phyloP scores from a whole-genome alignment of 2,888 invertebrate species.

The Lasiommata megera region DNA sequence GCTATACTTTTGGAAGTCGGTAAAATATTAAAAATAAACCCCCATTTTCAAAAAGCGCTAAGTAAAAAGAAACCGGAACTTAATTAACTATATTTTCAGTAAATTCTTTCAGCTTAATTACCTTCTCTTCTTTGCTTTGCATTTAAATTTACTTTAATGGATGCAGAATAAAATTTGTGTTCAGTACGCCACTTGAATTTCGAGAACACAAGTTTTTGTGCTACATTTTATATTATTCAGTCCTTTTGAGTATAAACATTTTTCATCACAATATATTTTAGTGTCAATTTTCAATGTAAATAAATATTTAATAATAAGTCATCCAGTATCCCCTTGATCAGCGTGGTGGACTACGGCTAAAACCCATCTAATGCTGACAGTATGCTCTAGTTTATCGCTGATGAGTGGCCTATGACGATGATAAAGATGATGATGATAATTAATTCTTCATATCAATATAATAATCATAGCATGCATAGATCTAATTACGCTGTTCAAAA shows the following conservation, averaged over 20 bases:
- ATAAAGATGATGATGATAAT: too few species aligned
- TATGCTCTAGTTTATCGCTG: too few species aligned
- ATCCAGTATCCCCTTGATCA: too few species aligned
- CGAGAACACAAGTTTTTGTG: constrained; percentile 30
- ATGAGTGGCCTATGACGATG: too few species aligned
- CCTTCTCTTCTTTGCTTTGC: constrained; percentile 60
- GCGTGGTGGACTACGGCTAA: too few species aligned
- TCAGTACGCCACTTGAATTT: constrained; percentile 43
- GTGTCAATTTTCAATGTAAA: neutral
- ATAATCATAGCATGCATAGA: too few species aligned
- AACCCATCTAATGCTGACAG: too few species aligned
- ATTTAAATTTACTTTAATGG: constrained; percentile 70
- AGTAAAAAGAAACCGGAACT: constrained; percentile 33
- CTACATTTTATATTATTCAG: constrained; percentile 18
- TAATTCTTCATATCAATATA: too few species aligned
- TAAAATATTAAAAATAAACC: neutral
- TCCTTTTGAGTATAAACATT: neutral
- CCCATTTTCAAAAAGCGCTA: constrained; percentile 12
- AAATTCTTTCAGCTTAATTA: constrained; percentile 67
- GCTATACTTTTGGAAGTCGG: too few species aligned
- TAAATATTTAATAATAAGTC: neutral
- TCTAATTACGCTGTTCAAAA: too few species aligned
- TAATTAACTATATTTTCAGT: constrained; percentile 63
- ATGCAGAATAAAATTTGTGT: constrained; percentile 65
- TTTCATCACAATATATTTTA: neutral